Percentiles rank a stretch among this genome's conserved stretches.
These are phyloP conservation scores for Macrosiphum euphorbiae DNA, from an alignment of 2,888 invertebrate species.

Conservation along the genomic window DNA sequence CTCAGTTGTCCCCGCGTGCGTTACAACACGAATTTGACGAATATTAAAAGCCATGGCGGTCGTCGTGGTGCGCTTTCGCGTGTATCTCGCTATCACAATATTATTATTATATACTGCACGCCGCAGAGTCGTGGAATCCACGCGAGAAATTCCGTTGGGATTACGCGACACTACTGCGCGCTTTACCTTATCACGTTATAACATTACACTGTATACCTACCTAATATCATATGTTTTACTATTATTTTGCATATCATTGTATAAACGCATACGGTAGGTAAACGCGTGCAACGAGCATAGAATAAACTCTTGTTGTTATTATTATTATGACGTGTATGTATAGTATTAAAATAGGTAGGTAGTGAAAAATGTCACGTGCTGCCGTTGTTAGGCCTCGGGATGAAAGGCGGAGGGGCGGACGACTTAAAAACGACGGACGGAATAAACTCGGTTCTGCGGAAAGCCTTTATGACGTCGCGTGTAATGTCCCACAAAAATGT, in stretches of 20 bases:
- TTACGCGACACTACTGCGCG: background rate
- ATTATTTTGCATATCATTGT: background rate
- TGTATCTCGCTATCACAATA: background rate
- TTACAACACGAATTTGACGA: slow-evolving; percentile 2
- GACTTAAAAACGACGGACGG: slow-evolving; percentile 20
- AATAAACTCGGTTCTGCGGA: slow-evolving; percentile 18
- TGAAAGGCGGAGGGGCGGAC: background rate
- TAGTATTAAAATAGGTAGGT: background rate
- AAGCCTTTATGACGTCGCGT: slow-evolving; percentile 9
- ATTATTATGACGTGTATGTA: background rate
- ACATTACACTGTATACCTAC: background rate
- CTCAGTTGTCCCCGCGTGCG: background rate
- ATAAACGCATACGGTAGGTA: background rate
- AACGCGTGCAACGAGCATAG: background rate
- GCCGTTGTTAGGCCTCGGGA: background rate
- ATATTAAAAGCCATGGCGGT: background rate
- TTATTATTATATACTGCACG: background rate
- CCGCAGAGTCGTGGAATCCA: background rate
- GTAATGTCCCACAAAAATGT: background rate
- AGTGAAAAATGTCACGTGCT: slow-evolving; percentile 34
- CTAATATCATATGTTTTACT: background rate
- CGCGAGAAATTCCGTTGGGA: background rate
- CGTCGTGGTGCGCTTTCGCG: background rate
- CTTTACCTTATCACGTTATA: background rate
- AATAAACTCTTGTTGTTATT: background rate